phyloP scores from a whole-genome alignment of 2,797 vertebrate genomes.

The Sebastolobus altivelis region DNA sequence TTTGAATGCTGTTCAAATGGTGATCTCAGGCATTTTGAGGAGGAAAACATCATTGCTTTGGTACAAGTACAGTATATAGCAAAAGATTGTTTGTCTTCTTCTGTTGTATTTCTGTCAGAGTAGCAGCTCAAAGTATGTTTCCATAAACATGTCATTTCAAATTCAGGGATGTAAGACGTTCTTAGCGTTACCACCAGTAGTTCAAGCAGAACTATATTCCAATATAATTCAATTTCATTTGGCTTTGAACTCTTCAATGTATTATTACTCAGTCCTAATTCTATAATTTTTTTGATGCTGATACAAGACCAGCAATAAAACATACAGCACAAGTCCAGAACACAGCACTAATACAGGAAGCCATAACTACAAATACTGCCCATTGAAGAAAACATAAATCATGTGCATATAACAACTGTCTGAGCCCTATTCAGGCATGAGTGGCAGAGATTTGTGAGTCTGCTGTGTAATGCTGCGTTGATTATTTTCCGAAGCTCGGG shows the following conservation, averaged over 20 bases:
- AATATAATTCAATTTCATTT: neutral
- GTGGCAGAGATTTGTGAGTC: conserved; percentile 43
- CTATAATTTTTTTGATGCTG: conserved; percentile 3
- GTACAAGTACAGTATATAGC: neutral
- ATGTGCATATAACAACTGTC: conserved; percentile 26
- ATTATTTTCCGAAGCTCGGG: conserved; percentile 60
- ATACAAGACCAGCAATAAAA: conserved; percentile 26
- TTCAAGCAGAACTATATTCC: neutral
- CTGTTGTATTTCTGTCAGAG: too few species aligned
- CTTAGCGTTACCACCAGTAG: neutral
- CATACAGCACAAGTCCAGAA: neutral
- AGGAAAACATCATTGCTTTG: neutral
- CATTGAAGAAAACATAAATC: conserved; percentile 49
- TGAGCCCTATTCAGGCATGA: conserved; percentile 47
- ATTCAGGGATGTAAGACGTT: neutral
- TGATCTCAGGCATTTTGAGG: neutral
- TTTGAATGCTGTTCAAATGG: neutral
- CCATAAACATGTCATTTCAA: neutral
- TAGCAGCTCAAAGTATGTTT: neutral
- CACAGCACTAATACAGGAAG: conserved; percentile 19
- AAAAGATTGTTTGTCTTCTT: neutral
- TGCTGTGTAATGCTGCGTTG: conserved; percentile 52
- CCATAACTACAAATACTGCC: conserved; percentile 15
- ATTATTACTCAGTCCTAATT: neutral
- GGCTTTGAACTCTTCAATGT: neutral